phyloP scores from a whole-genome alignment of 2,888 invertebrate genomes.

The Phortica okadai region DNA sequence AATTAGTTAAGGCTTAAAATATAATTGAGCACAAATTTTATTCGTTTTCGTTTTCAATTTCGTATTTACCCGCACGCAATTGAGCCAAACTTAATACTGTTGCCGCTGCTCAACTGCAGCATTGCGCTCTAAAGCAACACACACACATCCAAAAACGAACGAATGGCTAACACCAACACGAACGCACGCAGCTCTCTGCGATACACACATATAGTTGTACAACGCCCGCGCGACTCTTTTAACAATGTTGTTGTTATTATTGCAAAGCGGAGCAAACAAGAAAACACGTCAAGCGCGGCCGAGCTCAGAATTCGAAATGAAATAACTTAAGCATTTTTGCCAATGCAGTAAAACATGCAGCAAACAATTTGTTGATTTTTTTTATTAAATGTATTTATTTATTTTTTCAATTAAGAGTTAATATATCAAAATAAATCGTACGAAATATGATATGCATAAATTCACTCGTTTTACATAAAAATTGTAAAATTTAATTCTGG shows the following conservation, averaged over 20 bases:
- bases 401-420: neutral
- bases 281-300: conserved; percentile 55
- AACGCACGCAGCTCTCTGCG: conserved; percentile 47
- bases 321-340: conserved; percentile 19
- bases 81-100: conserved; percentile 6
- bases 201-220: conserved; percentile 36
- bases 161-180: conserved; percentile 52
- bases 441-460: neutral
- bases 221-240: conserved; percentile 20
- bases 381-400: neutral
- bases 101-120: conserved; percentile 12
- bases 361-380: neutral
- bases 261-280: conserved; percentile 38
- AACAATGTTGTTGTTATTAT: conserved; percentile 8
- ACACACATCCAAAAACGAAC: neutral
- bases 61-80: conserved; percentile 1
- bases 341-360: conserved; percentile 5
- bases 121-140: conserved; percentile 26
- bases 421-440: too few relatives aligned
- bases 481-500: conserved; percentile 16
- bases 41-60: neutral
- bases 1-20: conserved; percentile 7
- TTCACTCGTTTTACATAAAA: too few relatives aligned
- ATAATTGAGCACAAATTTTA: conserved; percentile 54
- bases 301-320: conserved; percentile 66